phyloP scores from a whole-genome alignment of 2,888 invertebrate species.

The Coleophora flavipennella region DNA sequence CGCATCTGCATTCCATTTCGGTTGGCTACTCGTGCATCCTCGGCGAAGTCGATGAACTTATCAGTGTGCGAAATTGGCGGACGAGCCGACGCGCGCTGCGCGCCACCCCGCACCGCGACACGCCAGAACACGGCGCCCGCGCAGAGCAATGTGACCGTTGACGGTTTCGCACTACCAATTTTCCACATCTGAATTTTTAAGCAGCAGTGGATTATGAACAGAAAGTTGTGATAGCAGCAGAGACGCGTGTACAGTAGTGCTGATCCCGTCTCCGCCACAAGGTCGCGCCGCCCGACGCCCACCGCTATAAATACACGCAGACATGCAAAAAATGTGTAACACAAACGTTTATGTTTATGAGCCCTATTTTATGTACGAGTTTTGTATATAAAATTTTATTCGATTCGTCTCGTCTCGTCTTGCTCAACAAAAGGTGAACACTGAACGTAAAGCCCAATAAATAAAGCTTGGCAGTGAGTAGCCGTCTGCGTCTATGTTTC shows the following conservation, averaged over 20 bases:
- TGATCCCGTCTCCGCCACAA: conserved; percentile 54
- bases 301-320: conserved; percentile 64
- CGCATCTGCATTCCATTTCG: conserved; percentile 35
- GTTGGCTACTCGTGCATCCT: conserved; percentile 43
- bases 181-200: not conserved
- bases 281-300: conserved; percentile 56
- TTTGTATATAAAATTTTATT: conserved; percentile 19
- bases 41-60: conserved; percentile 62
- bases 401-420: conserved; percentile 7
- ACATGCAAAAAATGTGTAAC: conserved; percentile 63
- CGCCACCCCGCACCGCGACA: conserved; percentile 3
- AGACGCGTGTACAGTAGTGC: conserved; percentile 17
- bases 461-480: too few species aligned
- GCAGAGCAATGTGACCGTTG: conserved; percentile 19
- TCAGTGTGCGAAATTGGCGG: conserved; percentile 65
- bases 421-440: not conserved
- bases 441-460: not conserved
- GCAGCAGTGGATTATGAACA: conserved; percentile 18
- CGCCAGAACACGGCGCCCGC: too few species aligned
- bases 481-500: too few species aligned
- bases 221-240: too few species aligned
- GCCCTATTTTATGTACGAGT: conserved; percentile 42
- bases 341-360: conserved; percentile 49
- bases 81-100: conserved; percentile 43
- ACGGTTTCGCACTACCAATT: conserved; percentile 5